Evolutionary conservation across 2,797 vertebrate genomes (phyloP), one percentile per base, ranked within the genome.

Genomic region (Tiaroga cobitis): DNA sequence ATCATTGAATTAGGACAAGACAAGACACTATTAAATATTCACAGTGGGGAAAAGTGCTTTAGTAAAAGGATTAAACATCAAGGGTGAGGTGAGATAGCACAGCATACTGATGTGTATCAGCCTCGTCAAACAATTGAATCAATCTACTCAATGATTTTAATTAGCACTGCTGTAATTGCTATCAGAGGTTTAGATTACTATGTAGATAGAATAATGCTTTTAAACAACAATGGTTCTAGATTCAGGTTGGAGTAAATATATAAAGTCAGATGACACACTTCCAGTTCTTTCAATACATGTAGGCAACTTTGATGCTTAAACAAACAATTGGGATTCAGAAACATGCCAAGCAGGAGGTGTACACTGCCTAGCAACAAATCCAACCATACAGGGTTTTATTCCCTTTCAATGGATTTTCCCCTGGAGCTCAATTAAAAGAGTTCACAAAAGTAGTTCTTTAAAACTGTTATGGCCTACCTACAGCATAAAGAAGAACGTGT

Each of bases 1-100:
- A 86, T 84, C 79, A 69, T n/a, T 88, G 84, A 90, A 89, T 89
- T 86, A 86, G 67, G 63, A 85, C 67, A 61, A 86, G 72, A 81
- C 67, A 61, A 85, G 67, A 79, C 80, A 83, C 29, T 51, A 89
- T 87, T 86, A 86, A 87, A 88, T 86, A 87, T 86, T 85, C 81
- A 86, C 87, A 88, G 83, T 43, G 77, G 79, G 67, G 73, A 80
- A 69, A 86, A 83, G 73, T 70, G 51, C 76, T 81, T 81, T 54
- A 61, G 83, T 76, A 81, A 83, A 83, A 74, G 82, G 84, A 90
- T 88, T 88, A 88, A 80, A 82, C 85, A 75, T 80, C 85, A 83
- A 80, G 82, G 80, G 61, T 83, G 82, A 87, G 86, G 49, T 10
- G 81, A 43, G 73, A 69, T 81, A 43, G 29, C 34, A 32, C 68